Evolutionary conservation across 2,888 invertebrate genomes (phyloP).

Genomic region (Scaptomyza caliginosa): DNA sequence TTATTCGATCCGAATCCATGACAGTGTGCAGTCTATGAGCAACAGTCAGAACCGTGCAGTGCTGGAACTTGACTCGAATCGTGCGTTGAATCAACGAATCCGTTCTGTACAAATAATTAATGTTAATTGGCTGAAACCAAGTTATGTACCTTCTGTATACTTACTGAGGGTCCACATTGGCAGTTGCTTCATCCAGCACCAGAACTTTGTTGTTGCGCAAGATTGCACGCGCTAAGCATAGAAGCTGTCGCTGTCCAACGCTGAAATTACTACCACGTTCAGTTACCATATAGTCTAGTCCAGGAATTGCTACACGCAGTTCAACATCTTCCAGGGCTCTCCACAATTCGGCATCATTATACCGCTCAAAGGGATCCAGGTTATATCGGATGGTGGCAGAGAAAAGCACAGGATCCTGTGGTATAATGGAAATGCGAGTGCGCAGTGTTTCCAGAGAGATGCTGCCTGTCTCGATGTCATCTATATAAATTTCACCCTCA

Average conservation of each 20-base stretch:
- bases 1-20: constrained; percentile 95
- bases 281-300: constrained; percentile 85
- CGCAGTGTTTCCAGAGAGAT: constrained; percentile 85
- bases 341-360: constrained; percentile 82
- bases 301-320: constrained; percentile 84
- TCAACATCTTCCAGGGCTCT: constrained; percentile 84
- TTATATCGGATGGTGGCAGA: constrained; percentile 88
- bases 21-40: constrained; percentile 96
- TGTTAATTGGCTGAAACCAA: too few relatives aligned
- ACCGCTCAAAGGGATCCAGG: constrained; percentile 86
- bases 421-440: constrained; percentile 86
- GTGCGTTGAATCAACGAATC: constrained; percentile 93
- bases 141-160: constrained; percentile 15
- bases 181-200: constrained; percentile 89
- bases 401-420: constrained; percentile 86
- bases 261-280: constrained; percentile 87
- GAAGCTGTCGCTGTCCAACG: constrained; percentile 88
- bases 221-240: constrained; percentile 88
- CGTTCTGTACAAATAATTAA: constrained; percentile 84
- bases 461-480: constrained; percentile 86
- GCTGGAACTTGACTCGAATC: constrained; percentile 90
- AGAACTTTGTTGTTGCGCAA: constrained; percentile 87
- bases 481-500: constrained; percentile 89
- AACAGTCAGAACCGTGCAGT: constrained; percentile 95
- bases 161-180: constrained; percentile 88